Conservation (phyloP, 2,113 vertebrate species). For the Charina bottae region DNA sequence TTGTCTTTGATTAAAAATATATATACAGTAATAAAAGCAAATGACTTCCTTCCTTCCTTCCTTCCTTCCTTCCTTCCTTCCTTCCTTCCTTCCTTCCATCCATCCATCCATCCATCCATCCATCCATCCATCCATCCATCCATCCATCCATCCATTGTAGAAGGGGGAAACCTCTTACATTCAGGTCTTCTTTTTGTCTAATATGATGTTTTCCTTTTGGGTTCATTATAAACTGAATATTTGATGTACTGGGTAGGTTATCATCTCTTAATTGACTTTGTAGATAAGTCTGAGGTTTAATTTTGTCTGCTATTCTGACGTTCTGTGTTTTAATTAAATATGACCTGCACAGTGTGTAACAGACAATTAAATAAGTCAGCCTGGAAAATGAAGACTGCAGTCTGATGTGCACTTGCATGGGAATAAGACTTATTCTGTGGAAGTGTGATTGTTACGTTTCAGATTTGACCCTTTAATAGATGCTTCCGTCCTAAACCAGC, state of each 20-base stretch:
- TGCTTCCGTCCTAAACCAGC: background rate
- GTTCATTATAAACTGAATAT: slow-evolving; percentile 9
- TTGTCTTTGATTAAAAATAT: background rate
- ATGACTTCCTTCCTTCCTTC: too few relatives aligned
- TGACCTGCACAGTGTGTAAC: background rate
- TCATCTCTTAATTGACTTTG: background rate
- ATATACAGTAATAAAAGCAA: too few relatives aligned
- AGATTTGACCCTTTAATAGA: background rate
- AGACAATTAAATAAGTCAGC: background rate
- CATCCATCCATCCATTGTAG: too few relatives aligned
- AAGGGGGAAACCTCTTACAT: background rate
- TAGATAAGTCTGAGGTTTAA: background rate
- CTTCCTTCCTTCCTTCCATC: too few relatives aligned
- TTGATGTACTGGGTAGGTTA: background rate
- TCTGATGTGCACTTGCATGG: background rate
- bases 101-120: too few relatives aligned
- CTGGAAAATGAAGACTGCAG: background rate
- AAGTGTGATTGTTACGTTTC: background rate
- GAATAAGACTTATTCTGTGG: background rate
- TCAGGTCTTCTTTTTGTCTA: background rate
- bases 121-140: too few relatives aligned
- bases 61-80: too few relatives aligned
- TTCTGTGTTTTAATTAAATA: slow-evolving; percentile 5
- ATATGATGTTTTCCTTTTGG: background rate
- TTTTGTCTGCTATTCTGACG: background rate